A percentile compares a stretch with the other conserved stretches of the same genome.
Evolutionary conservation across 2,888 invertebrate genomes (phyloP).

Genomic region (Leptarthrus brevirostris): DNA sequence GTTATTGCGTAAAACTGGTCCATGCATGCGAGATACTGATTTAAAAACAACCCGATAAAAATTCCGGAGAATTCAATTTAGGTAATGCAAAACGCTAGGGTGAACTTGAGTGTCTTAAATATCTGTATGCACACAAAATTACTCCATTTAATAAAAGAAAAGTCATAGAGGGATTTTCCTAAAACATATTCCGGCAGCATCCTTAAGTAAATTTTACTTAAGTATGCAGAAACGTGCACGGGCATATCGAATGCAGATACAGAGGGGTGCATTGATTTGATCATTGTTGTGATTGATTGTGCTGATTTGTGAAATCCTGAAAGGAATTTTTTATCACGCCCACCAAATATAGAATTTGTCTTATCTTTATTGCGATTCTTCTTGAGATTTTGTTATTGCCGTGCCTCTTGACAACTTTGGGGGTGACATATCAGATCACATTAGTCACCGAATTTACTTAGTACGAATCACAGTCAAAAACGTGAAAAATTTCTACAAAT

Average conservation of each 20-base stretch:
- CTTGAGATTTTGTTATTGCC: not conserved
- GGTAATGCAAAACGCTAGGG: no score
- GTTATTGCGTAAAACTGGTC: no score
- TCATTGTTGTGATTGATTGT: constrained; percentile 8
- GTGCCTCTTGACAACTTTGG: not conserved
- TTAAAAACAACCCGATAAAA: no score
- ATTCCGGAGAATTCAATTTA: no score
- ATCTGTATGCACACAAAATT: not conserved
- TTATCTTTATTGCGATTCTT: not conserved
- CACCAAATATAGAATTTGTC: not conserved
- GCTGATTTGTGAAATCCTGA: constrained; percentile 10
- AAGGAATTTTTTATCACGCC: constrained; percentile 14
- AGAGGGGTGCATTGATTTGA: constrained; percentile 17
- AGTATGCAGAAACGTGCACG: constrained; percentile 12
- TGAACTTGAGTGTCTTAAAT: not conserved
- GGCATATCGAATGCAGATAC: constrained; percentile 8
- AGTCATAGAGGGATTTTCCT: not conserved
- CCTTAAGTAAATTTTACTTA: not conserved
- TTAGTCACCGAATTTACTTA: no score
- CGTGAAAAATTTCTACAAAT: no score
- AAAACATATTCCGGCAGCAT: not conserved
- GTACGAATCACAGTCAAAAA: no score
- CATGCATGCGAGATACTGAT: no score
- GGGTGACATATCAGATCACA: no score
- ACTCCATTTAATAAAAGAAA: not conserved